phyloP scores from a whole-genome alignment of 2,888 invertebrate genomes.

The Phengaris alcon region DNA sequence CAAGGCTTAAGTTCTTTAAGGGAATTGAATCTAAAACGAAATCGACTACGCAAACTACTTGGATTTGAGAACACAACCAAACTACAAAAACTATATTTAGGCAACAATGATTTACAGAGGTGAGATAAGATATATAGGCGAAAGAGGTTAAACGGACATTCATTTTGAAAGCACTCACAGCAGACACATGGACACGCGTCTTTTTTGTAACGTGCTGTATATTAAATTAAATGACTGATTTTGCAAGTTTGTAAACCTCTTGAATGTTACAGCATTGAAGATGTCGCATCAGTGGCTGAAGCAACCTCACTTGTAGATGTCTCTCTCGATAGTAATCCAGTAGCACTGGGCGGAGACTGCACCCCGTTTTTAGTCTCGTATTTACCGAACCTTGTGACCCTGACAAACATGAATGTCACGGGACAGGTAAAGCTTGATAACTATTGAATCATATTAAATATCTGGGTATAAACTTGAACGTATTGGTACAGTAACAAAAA shows the following conservation, averaged over 20 bases:
- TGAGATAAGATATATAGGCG: constrained; percentile 41
- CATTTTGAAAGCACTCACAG: not conserved
- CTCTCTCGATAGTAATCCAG: constrained; percentile 91
- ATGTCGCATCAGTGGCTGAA: constrained; percentile 89
- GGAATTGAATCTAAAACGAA: constrained; percentile 93
- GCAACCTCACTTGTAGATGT: constrained; percentile 88
- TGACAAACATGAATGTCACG: constrained; percentile 89
- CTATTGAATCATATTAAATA: not conserved
- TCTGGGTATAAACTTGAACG: not conserved
- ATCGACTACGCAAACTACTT: constrained; percentile 87
- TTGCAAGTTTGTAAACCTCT: not conserved
- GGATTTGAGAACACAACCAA: constrained; percentile 89
- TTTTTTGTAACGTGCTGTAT: too few species aligned
- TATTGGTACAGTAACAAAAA: not conserved
- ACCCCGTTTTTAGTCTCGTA: constrained; percentile 90
- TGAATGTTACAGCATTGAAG: constrained; percentile 84
- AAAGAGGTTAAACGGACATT: not conserved
- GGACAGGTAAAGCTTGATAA: constrained; percentile 76
- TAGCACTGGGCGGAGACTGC: constrained; percentile 89
- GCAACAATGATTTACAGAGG: constrained; percentile 87
- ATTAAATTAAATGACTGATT: not conserved
- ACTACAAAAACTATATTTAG: constrained; percentile 88
- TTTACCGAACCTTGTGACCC: constrained; percentile 84
- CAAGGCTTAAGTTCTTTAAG: constrained; percentile 87
- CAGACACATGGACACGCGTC: not conserved